A percentile compares a stretch with the other conserved stretches of the same genome.
These are phyloP conservation scores for Peribatodes rhomboidaria DNA, from an alignment of 2,888 invertebrate genomes.

Conservation along the genomic window DNA sequence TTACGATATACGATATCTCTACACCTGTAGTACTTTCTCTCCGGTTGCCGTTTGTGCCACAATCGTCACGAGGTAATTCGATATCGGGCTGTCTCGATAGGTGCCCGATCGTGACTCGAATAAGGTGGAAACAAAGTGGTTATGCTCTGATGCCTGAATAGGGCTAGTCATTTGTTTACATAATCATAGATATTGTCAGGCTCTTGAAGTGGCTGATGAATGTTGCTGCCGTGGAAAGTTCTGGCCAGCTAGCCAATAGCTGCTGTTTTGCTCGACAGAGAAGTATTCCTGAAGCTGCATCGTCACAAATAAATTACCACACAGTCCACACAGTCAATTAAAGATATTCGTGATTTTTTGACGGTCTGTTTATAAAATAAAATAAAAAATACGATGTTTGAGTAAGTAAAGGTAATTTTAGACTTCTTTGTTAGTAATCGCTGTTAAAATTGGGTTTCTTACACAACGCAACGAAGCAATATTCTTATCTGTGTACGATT, in stretches of 20 bases:
- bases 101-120: conserved; percentile 38
- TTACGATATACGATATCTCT: conserved; percentile 50
- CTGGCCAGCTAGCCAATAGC: neutral
- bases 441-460: neutral
- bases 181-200: conserved; percentile 22
- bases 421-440: too few species aligned
- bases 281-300: too few species aligned
- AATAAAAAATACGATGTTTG: too few species aligned
- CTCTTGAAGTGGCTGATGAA: neutral
- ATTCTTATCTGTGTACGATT: conserved; percentile 11
- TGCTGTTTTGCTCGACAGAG: too few species aligned
- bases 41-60: conserved; percentile 41
- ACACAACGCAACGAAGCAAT: neutral
- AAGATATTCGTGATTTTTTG: too few species aligned
- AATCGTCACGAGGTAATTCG: conserved; percentile 36
- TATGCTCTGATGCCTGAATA: conserved; percentile 20
- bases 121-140: conserved; percentile 33
- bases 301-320: too few species aligned
- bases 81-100: conserved; percentile 27
- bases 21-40: conserved; percentile 59
- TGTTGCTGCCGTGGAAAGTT: neutral
- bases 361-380: too few species aligned
- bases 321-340: too few species aligned
- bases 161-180: conserved; percentile 21
- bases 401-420: too few species aligned